A percentile compares a stretch with the other conserved stretches of the same genome.
Evolutionary conservation across 2,113 vertebrate genomes (phyloP).

Genomic region (Gobius niger): DNA sequence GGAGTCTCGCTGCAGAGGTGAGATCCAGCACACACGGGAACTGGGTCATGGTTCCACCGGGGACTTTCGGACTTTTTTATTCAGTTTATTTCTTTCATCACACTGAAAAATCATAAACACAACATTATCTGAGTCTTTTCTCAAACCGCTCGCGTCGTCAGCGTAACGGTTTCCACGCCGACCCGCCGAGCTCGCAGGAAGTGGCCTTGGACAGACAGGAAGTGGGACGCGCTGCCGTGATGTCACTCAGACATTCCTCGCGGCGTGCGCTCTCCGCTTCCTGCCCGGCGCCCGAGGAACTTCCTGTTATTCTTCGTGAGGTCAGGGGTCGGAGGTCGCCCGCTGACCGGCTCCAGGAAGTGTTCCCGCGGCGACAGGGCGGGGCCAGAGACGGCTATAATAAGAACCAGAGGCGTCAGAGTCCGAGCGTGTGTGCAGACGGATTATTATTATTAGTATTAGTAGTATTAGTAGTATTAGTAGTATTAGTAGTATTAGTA

Average conservation of each 20-base stretch:
- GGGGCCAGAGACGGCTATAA: neutral
- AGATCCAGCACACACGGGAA: conserved; percentile 23
- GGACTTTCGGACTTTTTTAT: too few species aligned
- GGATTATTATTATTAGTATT: too few species aligned
- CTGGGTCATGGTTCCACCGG: too few species aligned
- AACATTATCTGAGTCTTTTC: too few species aligned
- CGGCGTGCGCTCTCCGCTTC: conserved; percentile 13
- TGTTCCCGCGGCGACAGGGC: neutral
- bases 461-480: too few species aligned
- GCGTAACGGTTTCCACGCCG: too few species aligned
- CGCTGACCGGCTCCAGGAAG: neutral
- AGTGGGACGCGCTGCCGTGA: conserved; percentile 58
- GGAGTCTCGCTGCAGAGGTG: conserved; percentile 78
- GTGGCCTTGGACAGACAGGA: conserved; percentile 52
- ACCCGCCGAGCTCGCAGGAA: conserved; percentile 36
- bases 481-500: too few species aligned
- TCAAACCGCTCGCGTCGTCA: too few species aligned
- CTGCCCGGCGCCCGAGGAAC: neutral
- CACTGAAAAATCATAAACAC: too few species aligned
- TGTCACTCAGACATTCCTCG: conserved; percentile 43
- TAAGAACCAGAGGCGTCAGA: neutral
- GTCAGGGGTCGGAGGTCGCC: conserved; percentile 3
- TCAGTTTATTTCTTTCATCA: too few species aligned
- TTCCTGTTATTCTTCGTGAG: conserved; percentile 8
- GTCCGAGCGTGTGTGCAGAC: neutral